Evolutionary conservation across 2,888 invertebrate species (phyloP).

Genomic region (Eupelmus urozonus): DNA sequence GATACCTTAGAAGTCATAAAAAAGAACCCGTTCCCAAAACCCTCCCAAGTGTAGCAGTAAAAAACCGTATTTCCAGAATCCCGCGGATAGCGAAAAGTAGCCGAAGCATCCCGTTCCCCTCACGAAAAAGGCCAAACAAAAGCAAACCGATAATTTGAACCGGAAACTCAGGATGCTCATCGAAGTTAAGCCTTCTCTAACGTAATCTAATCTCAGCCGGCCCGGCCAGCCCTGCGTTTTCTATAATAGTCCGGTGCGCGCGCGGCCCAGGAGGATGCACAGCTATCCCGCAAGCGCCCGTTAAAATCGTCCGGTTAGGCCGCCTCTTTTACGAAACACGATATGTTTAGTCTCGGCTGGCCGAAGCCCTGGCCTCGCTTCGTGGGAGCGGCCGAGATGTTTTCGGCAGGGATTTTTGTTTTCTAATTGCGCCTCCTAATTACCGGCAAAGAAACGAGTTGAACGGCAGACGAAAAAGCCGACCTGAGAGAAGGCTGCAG

Average conservation of each 20-base stretch:
- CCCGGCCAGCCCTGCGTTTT: constrained; percentile 13
- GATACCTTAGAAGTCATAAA: neutral
- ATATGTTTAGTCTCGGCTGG: constrained; percentile 71
- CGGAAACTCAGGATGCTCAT: constrained; percentile 43
- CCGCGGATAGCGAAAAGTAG: neutral
- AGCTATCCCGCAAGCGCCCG: constrained; percentile 67
- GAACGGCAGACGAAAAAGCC: neutral
- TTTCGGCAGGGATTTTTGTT: constrained; percentile 62
- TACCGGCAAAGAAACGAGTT: constrained; percentile 58
- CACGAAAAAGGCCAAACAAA: constrained; percentile 11
- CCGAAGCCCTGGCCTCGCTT: constrained; percentile 55
- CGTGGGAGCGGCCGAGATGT: neutral
- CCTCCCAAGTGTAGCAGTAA: neutral
- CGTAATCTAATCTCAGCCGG: constrained; percentile 44
- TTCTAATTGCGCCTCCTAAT: constrained; percentile 69
- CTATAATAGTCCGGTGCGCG: constrained; percentile 19
- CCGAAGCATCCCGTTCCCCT: neutral
- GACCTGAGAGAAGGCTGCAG: neutral
- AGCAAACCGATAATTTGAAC: constrained; percentile 47
- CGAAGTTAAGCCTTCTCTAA: constrained; percentile 19
- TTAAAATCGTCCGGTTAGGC: constrained; percentile 65
- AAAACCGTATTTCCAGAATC: constrained; percentile 16
- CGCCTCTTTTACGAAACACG: constrained; percentile 70
- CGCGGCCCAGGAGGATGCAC: neutral
- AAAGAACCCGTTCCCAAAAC: constrained; percentile 21